Percentiles rank a stretch among this genome's conserved stretches.
Conservation (phyloP, 2,888 invertebrate genomes). For the Nymphalis urticae region DNA sequence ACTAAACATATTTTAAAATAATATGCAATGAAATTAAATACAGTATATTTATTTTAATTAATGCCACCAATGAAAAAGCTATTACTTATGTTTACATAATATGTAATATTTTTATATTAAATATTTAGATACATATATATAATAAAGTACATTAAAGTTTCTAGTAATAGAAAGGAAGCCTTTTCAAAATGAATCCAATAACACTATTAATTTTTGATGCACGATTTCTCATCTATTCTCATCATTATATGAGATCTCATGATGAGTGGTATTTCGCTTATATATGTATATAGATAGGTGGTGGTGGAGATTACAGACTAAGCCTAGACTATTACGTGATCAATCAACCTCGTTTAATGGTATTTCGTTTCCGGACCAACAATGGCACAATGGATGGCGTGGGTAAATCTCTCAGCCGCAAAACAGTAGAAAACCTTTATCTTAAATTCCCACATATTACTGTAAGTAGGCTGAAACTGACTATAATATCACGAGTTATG, state of each 20-base stretch:
- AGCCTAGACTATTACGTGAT: conserved; percentile 10
- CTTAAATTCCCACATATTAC: conserved; percentile 20
- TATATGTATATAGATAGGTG: not conserved
- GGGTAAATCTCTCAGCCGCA: conserved; percentile 17
- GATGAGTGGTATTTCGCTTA: no score
- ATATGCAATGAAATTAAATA: no score
- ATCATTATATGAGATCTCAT: not conserved
- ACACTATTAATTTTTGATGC: no score
- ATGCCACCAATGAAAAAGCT: no score
- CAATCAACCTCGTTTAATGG: conserved; percentile 1
- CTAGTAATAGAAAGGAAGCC: no score
- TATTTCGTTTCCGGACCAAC: conserved; percentile 14
- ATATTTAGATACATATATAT: no score
- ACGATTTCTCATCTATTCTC: not conserved
- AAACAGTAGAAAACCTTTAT: conserved; percentile 14
- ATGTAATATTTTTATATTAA: no score
- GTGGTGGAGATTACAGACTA: not conserved
- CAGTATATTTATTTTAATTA: no score
- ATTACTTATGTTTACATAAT: no score
- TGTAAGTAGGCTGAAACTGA: not conserved
- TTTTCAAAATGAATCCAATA: no score
- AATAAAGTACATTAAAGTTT: no score
- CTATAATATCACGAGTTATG: not conserved
- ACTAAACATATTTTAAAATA: no score
- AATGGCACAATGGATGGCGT: conserved; percentile 9